These are phyloP conservation scores for Stramonita haemastoma DNA, from an alignment of 2,888 invertebrate genomes.

Conservation along the genomic window DNA sequence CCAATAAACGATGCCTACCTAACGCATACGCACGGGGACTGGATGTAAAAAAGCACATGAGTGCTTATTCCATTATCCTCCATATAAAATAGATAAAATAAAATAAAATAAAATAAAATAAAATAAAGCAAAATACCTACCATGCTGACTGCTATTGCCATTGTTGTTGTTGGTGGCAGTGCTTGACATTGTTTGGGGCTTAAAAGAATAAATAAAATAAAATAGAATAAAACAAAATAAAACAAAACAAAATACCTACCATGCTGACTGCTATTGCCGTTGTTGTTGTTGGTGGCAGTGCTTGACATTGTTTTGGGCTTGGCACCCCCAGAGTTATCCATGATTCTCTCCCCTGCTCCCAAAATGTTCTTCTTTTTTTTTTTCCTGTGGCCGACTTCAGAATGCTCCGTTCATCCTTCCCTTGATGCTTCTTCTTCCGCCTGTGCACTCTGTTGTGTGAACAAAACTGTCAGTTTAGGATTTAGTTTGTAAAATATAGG, in stretches of 20 bases:
- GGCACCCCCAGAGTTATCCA: slow-evolving; percentile 19
- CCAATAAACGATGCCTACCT: too few relatives aligned
- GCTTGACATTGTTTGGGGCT: slow-evolving; percentile 14
- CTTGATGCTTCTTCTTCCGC: not conserved
- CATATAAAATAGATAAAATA: not conserved
- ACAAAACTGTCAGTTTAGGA: not conserved
- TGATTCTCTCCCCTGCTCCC: not conserved
- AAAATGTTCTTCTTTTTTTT: not conserved
- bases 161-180: not conserved
- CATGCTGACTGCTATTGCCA: not conserved
- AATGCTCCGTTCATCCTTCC: not conserved
- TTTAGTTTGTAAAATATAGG: too few relatives aligned
- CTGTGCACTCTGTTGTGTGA: not conserved
- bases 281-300: not conserved
- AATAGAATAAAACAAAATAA: not conserved
- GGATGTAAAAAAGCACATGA: too few relatives aligned
- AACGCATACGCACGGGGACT: too few relatives aligned
- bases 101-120: not conserved
- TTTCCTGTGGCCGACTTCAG: not conserved
- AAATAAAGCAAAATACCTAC: not conserved
- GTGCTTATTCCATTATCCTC: too few relatives aligned
- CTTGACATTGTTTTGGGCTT: slow-evolving; percentile 23
- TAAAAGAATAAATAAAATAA: not conserved
- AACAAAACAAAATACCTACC: not conserved
- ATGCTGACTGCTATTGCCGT: not conserved